phyloP scores from a whole-genome alignment of 2,113 vertebrate genomes.

The Engystomops pustulosus region DNA sequence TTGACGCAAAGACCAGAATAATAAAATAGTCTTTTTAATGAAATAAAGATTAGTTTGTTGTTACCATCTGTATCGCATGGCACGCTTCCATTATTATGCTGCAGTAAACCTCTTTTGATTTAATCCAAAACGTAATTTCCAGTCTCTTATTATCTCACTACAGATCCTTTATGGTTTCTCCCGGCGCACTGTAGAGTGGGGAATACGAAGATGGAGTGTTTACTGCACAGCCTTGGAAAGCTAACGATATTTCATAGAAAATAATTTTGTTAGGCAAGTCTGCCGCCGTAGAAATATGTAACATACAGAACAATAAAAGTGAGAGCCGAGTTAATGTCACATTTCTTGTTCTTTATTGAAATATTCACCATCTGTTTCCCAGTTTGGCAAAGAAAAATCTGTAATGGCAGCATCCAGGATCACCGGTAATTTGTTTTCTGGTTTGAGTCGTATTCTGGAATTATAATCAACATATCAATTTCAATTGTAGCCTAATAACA shows the following conservation, averaged over 20 bases:
- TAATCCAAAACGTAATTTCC: conserved; percentile 57
- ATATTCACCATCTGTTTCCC: conserved; percentile 54
- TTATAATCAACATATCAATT: conserved; percentile 41
- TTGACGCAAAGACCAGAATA: conserved; percentile 24
- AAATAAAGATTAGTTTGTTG: conserved; percentile 40
- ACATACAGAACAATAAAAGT: conserved; percentile 55
- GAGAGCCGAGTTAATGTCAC: conserved; percentile 52
- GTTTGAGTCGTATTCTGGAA: conserved; percentile 24
- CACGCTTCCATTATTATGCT: conserved; percentile 37
- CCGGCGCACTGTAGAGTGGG: conserved; percentile 15
- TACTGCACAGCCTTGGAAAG: conserved; percentile 40
- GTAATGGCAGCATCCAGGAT: conserved; percentile 30
- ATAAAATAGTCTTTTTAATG: conserved; percentile 38
- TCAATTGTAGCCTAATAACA: conserved; percentile 25
- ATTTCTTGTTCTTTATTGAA: conserved; percentile 55
- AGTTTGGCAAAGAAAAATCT: conserved; percentile 44
- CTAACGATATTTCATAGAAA: conserved; percentile 50
- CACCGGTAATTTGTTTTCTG: conserved; percentile 38
- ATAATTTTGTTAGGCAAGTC: conserved; percentile 53
- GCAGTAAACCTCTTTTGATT: conserved; percentile 50
- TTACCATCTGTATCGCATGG: conserved; percentile 38
- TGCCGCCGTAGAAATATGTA: conserved; percentile 36
- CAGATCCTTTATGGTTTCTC: conserved; percentile 54
- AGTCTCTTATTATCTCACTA: conserved; percentile 53
- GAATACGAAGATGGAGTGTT: conserved; percentile 50